Conservation (phyloP, 2,888 invertebrate genomes). For the Drosophila flavopinicola region DNA sequence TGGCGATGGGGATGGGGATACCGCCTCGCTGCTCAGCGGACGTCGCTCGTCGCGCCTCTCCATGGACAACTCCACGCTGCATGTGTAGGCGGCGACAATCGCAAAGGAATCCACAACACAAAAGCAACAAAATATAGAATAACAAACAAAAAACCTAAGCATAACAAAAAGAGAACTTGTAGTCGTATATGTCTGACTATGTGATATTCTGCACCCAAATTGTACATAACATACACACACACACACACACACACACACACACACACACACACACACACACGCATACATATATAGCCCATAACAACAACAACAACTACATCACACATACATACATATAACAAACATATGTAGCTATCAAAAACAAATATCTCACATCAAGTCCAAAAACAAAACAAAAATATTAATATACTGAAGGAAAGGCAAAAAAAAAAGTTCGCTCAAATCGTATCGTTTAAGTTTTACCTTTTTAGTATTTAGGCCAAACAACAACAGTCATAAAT, state of each 20-base stretch:
- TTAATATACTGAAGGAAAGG: slow-evolving; percentile 1
- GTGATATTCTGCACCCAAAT: slow-evolving; percentile 75
- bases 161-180: slow-evolving; percentile 58
- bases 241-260: slow-evolving; percentile 16
- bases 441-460: slow-evolving; percentile 66
- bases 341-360: slow-evolving; percentile 28
- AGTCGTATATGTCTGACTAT: slow-evolving; percentile 77
- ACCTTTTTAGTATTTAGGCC: slow-evolving; percentile 47
- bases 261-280: slow-evolving; percentile 21
- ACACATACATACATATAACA: slow-evolving; percentile 24
- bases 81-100: slow-evolving; percentile 55
- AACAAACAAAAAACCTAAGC: slow-evolving; percentile 6
- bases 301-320: slow-evolving; percentile 7
- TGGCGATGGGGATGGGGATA: slow-evolving; percentile 61
- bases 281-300: slow-evolving; percentile 24
- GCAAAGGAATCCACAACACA: slow-evolving; percentile 1
- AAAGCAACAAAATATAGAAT: slow-evolving; percentile 7
- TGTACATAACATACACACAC: slow-evolving; percentile 56
- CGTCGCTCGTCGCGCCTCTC: slow-evolving; percentile 52
- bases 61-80: slow-evolving; percentile 62
- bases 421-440: slow-evolving; percentile 55
- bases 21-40: slow-evolving; percentile 63
- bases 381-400: slow-evolving; percentile 25
- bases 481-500: slow-evolving; percentile 45
- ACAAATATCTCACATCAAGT: slow-evolving; percentile 53